Conservation (phyloP, 2,797 vertebrate species). For the Todus mexicanus region DNA sequence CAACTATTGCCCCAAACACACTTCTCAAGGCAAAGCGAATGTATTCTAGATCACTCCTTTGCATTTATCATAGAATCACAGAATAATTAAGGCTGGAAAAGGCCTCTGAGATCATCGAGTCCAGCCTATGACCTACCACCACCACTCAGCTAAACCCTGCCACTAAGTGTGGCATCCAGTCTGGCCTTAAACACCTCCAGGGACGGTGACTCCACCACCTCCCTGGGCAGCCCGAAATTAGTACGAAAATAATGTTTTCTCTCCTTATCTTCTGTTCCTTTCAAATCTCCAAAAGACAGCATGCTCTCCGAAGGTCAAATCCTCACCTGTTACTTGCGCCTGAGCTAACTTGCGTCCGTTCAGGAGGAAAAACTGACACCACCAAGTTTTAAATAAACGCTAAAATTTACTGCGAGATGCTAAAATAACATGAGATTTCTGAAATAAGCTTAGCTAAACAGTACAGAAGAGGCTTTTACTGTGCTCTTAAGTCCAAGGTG, state of each 20-base stretch:
- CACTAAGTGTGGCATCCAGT: too few species aligned
- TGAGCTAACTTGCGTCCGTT: rapidly evolving
- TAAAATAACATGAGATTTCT: neutral
- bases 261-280: neutral
- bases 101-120: too few species aligned
- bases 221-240: too few species aligned
- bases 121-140: too few species aligned
- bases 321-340: neutral
- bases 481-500: neutral
- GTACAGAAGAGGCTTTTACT: neutral
- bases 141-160: too few species aligned
- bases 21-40: neutral
- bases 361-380: neutral
- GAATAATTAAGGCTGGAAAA: too few species aligned
- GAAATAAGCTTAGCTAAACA: neutral
- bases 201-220: too few species aligned
- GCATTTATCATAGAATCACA: rapidly evolving
- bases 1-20: neutral
- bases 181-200: too few species aligned
- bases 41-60: neutral
- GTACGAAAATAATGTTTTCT: neutral
- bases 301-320: neutral
- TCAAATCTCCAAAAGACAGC: neutral
- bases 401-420: neutral
- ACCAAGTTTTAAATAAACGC: neutral